Percentiles rank a stretch among this genome's conserved stretches.
Conservation (phyloP, 1,140 invertebrate species). For the Tribolium madens region DNA sequence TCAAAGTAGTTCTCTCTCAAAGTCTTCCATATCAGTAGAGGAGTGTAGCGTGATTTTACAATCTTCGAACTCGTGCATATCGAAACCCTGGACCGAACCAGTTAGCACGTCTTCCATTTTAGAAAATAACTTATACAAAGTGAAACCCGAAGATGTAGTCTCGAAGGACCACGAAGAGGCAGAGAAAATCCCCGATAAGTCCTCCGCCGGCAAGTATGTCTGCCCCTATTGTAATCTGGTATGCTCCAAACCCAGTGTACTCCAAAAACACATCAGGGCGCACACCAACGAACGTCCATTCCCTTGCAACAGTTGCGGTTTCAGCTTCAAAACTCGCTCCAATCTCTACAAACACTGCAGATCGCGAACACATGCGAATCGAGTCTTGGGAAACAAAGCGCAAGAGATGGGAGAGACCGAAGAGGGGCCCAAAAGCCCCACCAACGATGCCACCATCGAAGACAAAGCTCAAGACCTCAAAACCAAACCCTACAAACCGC, state of each 20-base stretch:
- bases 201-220: conserved; percentile 73
- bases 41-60: conserved; percentile 54
- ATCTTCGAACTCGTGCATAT: conserved; percentile 61
- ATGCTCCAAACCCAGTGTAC: conserved; percentile 93
- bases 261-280: conserved; percentile 92
- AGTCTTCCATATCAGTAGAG: conserved; percentile 65
- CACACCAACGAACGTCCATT: conserved; percentile 94
- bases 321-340: conserved; percentile 94
- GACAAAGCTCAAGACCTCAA: conserved; percentile 77
- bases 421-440: conserved; percentile 27
- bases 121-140: conserved; percentile 54
- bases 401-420: conserved; percentile 44
- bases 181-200: conserved; percentile 48
- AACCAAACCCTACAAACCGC: conserved; percentile 64
- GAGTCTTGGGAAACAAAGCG: conserved; percentile 62
- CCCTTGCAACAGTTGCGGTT: conserved; percentile 89
- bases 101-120: conserved; percentile 58
- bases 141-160: conserved; percentile 44
- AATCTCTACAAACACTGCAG: conserved; percentile 93
- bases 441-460: conserved; percentile 66
- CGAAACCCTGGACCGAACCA: conserved; percentile 55
- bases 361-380: conserved; percentile 80
- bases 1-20: conserved; percentile 45
- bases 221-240: conserved; percentile 89
- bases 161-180: conserved; percentile 43